Evolutionary conservation across 2,888 invertebrate species (phyloP), one percentile per base, ranked within the genome.

Genomic region (Eurytoma californica): DNA sequence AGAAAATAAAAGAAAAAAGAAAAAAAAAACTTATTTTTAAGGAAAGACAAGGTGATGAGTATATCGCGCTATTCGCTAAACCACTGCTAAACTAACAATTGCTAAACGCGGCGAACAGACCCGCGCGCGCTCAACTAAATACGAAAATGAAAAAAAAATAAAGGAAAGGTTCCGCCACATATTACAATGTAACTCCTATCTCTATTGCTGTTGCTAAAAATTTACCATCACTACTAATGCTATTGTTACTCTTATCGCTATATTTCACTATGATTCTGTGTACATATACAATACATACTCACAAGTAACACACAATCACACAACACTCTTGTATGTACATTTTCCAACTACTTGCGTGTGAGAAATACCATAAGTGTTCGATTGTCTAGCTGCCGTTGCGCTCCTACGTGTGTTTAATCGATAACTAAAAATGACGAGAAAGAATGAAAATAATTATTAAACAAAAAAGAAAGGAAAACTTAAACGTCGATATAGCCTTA

Each of bases 291-390:
- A 60, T 74, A 70, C 58, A 58, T 9, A 30, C 39, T 67, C 55
- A 73, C 18, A 20, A 72, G 18, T 47, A 65, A 73, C 65, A 72
- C 69, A 55, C 49, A 39, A 24, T 28, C 60, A 65, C 47, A 66
- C 57, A 51, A 55, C 63, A 24, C 18, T 18, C 24, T 24, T 76
- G 39, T 69, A 74, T 77, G 69, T 63, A 80, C 49, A 74, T 66
- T 77, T 77, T 73, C 55, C 76, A 80, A 80, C 51, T 80, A 39
- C 61, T 72, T 75, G 67, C 66, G 67, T 75, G 55, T 74, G 58
- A 80, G 79, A 83, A 84, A 85, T 85, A 88, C 89, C 89, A 87
- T 87, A 88, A 89, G 89, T 89, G 88, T 89, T 89, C 89, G 88
- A 88, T 87, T 86, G 84, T 88, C 82, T 80, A 87, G 89, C 88